Conservation (phyloP, 1,140 invertebrate species). For the Orius insidiosus region DNA sequence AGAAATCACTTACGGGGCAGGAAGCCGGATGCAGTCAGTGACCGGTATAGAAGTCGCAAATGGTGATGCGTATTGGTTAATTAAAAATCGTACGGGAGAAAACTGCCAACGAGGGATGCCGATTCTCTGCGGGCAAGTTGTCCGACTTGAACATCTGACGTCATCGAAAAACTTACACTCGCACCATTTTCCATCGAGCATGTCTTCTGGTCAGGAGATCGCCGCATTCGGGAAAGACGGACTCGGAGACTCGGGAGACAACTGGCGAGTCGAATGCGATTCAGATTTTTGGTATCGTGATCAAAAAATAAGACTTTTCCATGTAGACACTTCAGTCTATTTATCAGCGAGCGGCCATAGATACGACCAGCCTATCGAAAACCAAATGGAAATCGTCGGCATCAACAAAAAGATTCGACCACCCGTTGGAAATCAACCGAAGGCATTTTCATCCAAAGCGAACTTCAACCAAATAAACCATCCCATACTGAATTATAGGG, state of each 20-base stretch:
- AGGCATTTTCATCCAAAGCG: too few species aligned
- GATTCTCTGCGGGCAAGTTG: conserved; percentile 1
- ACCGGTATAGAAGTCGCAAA: not conserved
- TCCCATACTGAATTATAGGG: too few species aligned
- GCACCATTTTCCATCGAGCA: not conserved
- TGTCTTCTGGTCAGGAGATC: not conserved
- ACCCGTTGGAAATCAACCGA: too few species aligned
- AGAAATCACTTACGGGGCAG: conserved; percentile 3
- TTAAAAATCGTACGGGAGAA: not conserved
- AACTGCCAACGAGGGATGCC: not conserved
- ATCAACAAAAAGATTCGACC: too few species aligned
- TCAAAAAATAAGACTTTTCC: too few species aligned
- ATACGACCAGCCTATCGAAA: too few species aligned
- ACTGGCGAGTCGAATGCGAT: not conserved
- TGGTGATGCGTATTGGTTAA: not conserved
- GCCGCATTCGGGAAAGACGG: conserved; percentile 2
- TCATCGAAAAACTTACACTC: conserved; percentile 7
- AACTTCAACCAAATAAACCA: too few species aligned
- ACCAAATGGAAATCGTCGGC: too few species aligned
- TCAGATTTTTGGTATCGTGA: too few species aligned
- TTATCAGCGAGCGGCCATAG: too few species aligned
- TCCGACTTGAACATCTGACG: conserved; percentile 7
- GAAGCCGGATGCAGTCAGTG: conserved; percentile 6
- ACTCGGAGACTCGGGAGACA: conserved; percentile 1
- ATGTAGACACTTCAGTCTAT: too few species aligned